Evolutionary conservation across 2,113 vertebrate species (phyloP).

Genomic region (Sylvilagus bachmani): DNA sequence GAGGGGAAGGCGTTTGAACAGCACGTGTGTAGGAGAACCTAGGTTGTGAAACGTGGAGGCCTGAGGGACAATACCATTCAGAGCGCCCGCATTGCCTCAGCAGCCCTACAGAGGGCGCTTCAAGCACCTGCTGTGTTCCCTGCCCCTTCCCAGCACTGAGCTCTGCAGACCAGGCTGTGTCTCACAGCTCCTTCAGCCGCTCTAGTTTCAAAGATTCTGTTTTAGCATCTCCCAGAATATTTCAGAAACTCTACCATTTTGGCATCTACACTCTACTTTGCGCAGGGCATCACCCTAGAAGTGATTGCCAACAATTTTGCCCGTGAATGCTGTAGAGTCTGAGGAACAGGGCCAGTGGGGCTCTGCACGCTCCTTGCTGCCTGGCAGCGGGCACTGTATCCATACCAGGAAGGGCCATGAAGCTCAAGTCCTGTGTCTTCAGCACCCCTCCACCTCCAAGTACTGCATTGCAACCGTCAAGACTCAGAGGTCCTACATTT

Average conservation of each 20-base stretch:
- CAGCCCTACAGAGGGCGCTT: neutral
- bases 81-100: neutral
- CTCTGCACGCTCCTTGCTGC: rapidly evolving
- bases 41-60: neutral
- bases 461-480: neutral
- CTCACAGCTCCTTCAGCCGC: neutral
- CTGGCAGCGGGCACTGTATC: rapidly evolving
- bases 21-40: neutral
- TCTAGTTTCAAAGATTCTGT: neutral
- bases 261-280: neutral
- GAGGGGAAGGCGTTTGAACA: neutral
- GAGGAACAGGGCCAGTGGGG: neutral
- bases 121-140: neutral
- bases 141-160: neutral
- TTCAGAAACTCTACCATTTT: neutral
- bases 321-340: neutral
- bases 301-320: neutral
- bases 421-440: neutral
- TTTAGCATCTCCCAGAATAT: neutral
- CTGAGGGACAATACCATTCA: neutral
- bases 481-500: neutral
- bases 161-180: too few species aligned
- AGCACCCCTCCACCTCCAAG: neutral
- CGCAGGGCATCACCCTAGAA: neutral
- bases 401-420: neutral